These are phyloP conservation scores for Philhelius pedissequus DNA, from an alignment of 2,888 invertebrate genomes.

Conservation along the genomic window DNA sequence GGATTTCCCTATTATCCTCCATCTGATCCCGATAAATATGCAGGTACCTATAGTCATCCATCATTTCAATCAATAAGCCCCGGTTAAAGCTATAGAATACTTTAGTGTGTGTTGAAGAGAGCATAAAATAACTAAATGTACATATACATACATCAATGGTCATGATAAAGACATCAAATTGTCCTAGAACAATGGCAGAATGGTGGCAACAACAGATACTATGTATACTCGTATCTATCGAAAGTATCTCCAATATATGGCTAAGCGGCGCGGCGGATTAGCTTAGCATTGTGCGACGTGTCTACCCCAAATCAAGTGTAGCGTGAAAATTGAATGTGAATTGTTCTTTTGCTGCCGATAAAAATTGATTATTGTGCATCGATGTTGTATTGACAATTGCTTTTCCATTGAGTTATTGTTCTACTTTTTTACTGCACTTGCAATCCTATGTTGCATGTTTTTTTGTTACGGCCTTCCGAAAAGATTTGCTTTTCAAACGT, in stretches of 20 bases:
- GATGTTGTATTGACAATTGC: conserved; percentile 50
- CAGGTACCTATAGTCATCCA: neutral
- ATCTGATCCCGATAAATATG: neutral
- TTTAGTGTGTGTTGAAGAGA: conserved; percentile 24
- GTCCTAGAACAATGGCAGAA: conserved; percentile 58
- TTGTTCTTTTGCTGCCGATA: conserved; percentile 44
- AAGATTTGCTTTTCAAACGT: conserved; percentile 39
- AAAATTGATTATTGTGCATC: conserved; percentile 52
- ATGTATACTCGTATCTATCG: conserved; percentile 29
- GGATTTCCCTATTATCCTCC: neutral
- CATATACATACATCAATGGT: too few species aligned
- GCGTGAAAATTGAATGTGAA: conserved; percentile 25
- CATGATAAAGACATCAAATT: conserved; percentile 62
- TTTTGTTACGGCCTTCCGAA: conserved; percentile 8
- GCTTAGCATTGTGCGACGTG: too few species aligned
- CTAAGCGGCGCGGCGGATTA: too few species aligned
- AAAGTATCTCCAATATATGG: neutral
- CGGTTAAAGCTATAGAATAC: neutral
- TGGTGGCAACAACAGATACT: conserved; percentile 44
- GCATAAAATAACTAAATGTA: neutral
- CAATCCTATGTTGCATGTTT: conserved; percentile 1
- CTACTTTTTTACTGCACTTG: neutral
- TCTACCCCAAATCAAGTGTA: neutral
- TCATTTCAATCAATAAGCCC: neutral
- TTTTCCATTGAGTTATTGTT: conserved; percentile 39